Base-by-base conservation (phyloP, 1,140 invertebrate species). In the Bicyclus anynana region DNA sequence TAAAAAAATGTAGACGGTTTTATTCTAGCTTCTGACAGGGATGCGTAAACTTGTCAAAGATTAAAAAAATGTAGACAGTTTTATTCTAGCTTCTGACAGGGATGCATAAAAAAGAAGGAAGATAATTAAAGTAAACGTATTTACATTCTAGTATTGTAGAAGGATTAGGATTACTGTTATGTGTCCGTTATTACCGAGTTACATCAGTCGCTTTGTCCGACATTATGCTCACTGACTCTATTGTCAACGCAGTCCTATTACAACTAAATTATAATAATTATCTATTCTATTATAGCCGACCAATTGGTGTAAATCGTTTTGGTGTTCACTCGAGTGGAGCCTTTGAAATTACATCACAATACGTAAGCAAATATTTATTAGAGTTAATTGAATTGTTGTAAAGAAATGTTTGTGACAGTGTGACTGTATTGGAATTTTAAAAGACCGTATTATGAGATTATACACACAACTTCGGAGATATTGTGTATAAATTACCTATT, bases 171-270 rank as follows among this genome's bases (percentile, higher is more conserved):
- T 53, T 53, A 53, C 13, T 27, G 23, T 48, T 27, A 35, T 52
- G 29, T 46, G 9, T 6, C 37, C 37, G 16, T 16, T 38, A 38
- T 17, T 17, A 38, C 16, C 37, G 16, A 38, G 10, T 33, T 33
- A 59, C 40, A 27, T 37, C 17, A 21, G 18, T 58, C 37, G 47
- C 49, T 47, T 53, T 33, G 46, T 49, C 51, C 46, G 18, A 40
- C n/a, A 50, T 17, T 33, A 55, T 47, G 59, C 59, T 50, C 47
- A 26, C 27, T 61, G 52, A 44, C n/a, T 54, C 52, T 27, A 54
- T 61, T 61, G 59, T 61, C 40, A 44, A 49, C 13, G n/a, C n/a
- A 16, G 2, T 13, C 14, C 14, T 17, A 51, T 49, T 47, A 42
- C 18, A 44, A 27, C 46, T 18, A 57, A 59, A 52, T 38, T 51